Conservation (phyloP, 2,888 invertebrate species). For the Zelleria hepariella region DNA sequence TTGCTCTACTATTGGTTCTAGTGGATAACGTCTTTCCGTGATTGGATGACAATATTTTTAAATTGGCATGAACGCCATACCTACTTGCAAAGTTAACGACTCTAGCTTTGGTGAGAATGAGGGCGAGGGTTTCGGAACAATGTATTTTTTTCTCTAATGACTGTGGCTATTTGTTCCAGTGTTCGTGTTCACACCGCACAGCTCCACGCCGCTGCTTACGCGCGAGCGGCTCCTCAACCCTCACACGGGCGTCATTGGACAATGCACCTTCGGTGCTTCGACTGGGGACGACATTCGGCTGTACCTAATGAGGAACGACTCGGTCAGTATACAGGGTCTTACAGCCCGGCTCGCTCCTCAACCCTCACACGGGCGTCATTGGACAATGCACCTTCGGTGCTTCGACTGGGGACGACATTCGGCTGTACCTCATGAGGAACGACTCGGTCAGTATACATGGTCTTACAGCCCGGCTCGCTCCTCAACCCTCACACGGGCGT, state of each 20-base stretch:
- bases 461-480: slow-evolving; percentile 27
- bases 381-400: slow-evolving; percentile 52
- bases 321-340: slow-evolving; percentile 41
- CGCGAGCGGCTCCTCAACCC: slow-evolving; percentile 41
- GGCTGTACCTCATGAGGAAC: slow-evolving; percentile 55
- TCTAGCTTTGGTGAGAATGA: too few species aligned
- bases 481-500: slow-evolving; percentile 43
- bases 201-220: slow-evolving; percentile 40
- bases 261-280: slow-evolving; percentile 46
- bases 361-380: slow-evolving; percentile 45
- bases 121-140: too few species aligned
- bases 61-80: too few species aligned
- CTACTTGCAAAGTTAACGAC: too few species aligned
- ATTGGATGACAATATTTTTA: too few species aligned
- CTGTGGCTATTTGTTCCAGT: slow-evolving; percentile 43
- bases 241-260: slow-evolving; percentile 44
- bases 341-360: slow-evolving; percentile 33
- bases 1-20: too few species aligned
- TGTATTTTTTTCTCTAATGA: too few species aligned
- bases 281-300: slow-evolving; percentile 35
- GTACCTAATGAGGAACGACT: slow-evolving; percentile 57
- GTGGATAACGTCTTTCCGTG: too few species aligned
- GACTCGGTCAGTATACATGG: slow-evolving; percentile 55
- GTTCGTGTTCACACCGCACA: slow-evolving; percentile 56
- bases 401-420: slow-evolving; percentile 29